These are phyloP conservation scores for Tetragonisca angustula DNA, from an alignment of 2,888 invertebrate genomes.

Conservation along the genomic window DNA sequence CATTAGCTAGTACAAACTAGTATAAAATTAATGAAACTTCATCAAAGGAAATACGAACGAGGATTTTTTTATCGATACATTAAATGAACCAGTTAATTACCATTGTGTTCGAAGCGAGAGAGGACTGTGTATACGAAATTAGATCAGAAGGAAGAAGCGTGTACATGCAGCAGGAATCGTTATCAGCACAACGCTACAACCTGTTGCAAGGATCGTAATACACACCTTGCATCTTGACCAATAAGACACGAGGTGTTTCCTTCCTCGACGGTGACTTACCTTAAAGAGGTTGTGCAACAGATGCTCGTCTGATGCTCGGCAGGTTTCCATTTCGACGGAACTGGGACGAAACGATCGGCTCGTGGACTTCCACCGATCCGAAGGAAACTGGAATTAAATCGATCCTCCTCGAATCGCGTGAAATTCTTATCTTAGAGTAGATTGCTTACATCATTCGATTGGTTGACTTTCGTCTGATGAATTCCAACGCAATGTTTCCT, in stretches of 20 bases:
- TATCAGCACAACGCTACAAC: conserved; percentile 47
- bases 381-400: conserved; percentile 28
- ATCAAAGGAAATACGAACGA: neutral
- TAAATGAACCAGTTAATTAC: neutral
- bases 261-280: conserved; percentile 52
- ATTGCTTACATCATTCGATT: neutral
- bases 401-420: conserved; percentile 18
- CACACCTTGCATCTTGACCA: conserved; percentile 54
- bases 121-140: neutral
- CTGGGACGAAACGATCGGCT: conserved; percentile 38
- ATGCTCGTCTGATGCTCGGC: conserved; percentile 31
- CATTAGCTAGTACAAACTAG: no score
- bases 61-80: neutral
- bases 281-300: conserved; percentile 54
- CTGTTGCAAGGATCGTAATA: conserved; percentile 52
- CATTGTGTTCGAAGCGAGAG: neutral
- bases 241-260: conserved; percentile 36
- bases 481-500: no score
- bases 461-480: no score
- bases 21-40: neutral
- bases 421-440: conserved; percentile 10
- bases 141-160: neutral
- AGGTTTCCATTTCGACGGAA: conserved; percentile 42
- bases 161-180: conserved; percentile 9
- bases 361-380: neutral